Evolutionary conservation across 2,797 vertebrate species (phyloP).

Genomic region (Heterohyrax brucei): DNA sequence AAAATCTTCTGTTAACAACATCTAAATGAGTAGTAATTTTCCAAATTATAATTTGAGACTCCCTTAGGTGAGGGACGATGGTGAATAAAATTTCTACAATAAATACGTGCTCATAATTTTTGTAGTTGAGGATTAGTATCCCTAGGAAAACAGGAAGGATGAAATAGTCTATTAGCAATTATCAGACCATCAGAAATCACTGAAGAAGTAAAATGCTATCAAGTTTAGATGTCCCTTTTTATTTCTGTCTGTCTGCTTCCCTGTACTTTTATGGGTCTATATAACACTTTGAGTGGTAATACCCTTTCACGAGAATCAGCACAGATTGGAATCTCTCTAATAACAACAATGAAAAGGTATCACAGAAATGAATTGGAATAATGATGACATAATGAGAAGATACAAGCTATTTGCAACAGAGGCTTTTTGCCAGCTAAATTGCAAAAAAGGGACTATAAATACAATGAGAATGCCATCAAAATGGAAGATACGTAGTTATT

Average conservation of each 20-base stretch:
- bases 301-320: conserved; percentile 33
- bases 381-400: neutral
- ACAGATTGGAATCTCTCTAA: neutral
- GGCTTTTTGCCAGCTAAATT: neutral
- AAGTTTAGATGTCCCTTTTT: conserved; percentile 10
- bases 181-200: neutral
- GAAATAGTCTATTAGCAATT: conserved; percentile 39
- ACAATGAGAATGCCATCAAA: conserved; percentile 2
- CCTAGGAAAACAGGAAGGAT: conserved; percentile 9
- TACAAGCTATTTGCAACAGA: conserved; percentile 7
- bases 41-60: neutral
- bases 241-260: neutral
- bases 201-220: neutral
- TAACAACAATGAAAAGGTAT: neutral
- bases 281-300: conserved; percentile 17
- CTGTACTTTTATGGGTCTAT: neutral
- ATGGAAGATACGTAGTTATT: neutral
- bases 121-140: neutral
- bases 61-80: neutral
- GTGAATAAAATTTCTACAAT: conserved; percentile 24
- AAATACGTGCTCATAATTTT: neutral
- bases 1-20: conserved; percentile 13
- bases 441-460: neutral
- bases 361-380: neutral
- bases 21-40: conserved; percentile 44